phyloP scores from a whole-genome alignment of 2,797 vertebrate genomes.

The Somateria mollissima region DNA sequence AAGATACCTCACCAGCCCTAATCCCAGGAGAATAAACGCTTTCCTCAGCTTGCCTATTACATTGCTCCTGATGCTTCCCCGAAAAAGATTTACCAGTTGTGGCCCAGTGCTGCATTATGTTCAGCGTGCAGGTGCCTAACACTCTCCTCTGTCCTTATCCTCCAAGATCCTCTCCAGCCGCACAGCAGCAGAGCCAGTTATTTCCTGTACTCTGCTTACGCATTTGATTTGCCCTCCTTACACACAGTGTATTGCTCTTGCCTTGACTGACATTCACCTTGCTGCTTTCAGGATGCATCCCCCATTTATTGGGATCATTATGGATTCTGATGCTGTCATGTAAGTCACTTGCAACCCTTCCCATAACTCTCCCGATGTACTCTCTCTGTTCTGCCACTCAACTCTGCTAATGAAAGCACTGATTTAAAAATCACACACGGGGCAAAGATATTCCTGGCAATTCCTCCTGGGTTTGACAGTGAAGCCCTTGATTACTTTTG shows the following conservation, averaged over 20 bases:
- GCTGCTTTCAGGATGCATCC: neutral
- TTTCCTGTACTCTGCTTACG: neutral
- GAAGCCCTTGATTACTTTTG: slow-evolving; percentile 5
- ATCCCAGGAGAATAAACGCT: neutral
- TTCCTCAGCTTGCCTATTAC: neutral
- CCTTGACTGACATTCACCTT: neutral
- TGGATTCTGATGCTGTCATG: slow-evolving; percentile 9
- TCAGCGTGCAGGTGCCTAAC: neutral
- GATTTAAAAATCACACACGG: neutral
- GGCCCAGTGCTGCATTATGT: neutral
- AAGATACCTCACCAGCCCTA: neutral
- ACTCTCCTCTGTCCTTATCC: neutral
- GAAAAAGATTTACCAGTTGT: neutral
- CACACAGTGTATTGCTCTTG: neutral
- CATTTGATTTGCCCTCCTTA: neutral
- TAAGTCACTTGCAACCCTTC: neutral
- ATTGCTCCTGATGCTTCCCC: neutral
- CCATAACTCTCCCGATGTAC: neutral
- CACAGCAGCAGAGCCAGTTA: neutral
- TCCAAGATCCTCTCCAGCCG: neutral
- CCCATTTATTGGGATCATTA: neutral
- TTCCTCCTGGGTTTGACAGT: neutral
- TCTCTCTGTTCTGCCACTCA: slow-evolving; percentile 38
- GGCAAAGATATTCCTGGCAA: neutral
- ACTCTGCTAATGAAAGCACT: neutral